Conservation (phyloP, 2,888 invertebrate species). For the Caenorhabditis wallacei region DNA sequence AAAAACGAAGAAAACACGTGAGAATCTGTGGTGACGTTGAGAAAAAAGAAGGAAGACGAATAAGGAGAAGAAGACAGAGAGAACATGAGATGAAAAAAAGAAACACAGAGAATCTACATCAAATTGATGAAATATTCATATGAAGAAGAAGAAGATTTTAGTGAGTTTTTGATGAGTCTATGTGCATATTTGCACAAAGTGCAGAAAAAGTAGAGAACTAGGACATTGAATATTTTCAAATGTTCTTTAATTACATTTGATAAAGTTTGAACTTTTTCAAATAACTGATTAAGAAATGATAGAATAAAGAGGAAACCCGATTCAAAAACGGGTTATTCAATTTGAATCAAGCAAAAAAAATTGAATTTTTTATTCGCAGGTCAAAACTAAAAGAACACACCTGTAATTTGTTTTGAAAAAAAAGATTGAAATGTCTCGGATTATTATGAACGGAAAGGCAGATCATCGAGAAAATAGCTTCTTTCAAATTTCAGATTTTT, state of each 20-base stretch:
- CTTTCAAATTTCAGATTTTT: too few species aligned
- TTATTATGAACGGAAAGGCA: neutral
- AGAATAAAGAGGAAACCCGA: too few species aligned
- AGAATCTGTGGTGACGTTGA: conserved; percentile 33
- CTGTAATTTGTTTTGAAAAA: neutral
- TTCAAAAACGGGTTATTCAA: too few species aligned
- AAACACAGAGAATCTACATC: conserved; percentile 32
- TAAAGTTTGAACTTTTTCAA: too few species aligned
- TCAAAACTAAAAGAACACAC: neutral
- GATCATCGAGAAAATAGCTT: neutral
- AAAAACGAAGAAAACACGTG: conserved; percentile 44
- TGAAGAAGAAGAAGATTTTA: conserved; percentile 18
- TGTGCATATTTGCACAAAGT: conserved; percentile 15
- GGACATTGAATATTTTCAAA: neutral
- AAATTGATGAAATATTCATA: conserved; percentile 37
- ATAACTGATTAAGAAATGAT: too few species aligned
- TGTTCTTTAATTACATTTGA: too few species aligned
- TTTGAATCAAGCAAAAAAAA: too few species aligned
- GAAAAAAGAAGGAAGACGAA: conserved; percentile 15
- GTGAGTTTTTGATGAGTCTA: conserved; percentile 6
- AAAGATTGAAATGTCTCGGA: neutral
- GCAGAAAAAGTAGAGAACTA: neutral
- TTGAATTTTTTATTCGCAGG: too few species aligned
- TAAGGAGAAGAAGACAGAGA: conserved; percentile 6
- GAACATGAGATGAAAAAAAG: conserved; percentile 1